Base-by-base conservation (phyloP, 2,888 invertebrate species). In the Ectropis crepuscularia region DNA sequence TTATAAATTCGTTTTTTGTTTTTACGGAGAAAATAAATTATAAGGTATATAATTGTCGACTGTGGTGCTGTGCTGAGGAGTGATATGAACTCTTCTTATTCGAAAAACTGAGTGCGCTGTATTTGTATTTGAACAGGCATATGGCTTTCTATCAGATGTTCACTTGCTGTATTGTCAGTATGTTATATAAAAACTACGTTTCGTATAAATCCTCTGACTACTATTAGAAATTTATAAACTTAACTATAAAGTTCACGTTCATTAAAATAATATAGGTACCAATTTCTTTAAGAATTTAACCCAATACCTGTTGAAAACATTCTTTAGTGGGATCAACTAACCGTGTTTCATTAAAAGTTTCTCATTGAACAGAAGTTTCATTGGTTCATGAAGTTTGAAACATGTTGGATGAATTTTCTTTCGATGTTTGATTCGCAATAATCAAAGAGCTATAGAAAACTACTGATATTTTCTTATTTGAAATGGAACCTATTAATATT, bases 261-360 rank as follows among this genome's bases (percentile, higher is more conserved):
- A 53, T 60, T 60, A 50, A 60, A 39, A 37, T 37, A 41, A 42
- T 39, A 8, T 16, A 10, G 10, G 8, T 41, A 6, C 10, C 16
- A 47, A 37, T 49, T 42, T 41, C 37, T 53, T 49, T 38, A 47
- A 58, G 57, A 67, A 63, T 61, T 47, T 47, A 57, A 12, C 38
- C 9, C 46, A 50, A 62, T 66, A 73, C 39, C 50, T 51, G 6
- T 74, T 76, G 69, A 77, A 80, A 81, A 81, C 74, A 77, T 76
- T 69, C 63, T 65, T 67, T 70, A 73, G 71, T 74, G 69, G 78
- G 78, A 84, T 85, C 77, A 85, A 79, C 80, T 81, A 81, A 80
- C 81, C 79, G 77, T 82, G 86, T 89, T 90, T 90, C 88, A 90
- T 90, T 90, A 90, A 90, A 90, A 90, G 87, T 90, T 90, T 87